phyloP scores from a whole-genome alignment of 2,797 vertebrate species.

The Sebastes matsubarae region DNA sequence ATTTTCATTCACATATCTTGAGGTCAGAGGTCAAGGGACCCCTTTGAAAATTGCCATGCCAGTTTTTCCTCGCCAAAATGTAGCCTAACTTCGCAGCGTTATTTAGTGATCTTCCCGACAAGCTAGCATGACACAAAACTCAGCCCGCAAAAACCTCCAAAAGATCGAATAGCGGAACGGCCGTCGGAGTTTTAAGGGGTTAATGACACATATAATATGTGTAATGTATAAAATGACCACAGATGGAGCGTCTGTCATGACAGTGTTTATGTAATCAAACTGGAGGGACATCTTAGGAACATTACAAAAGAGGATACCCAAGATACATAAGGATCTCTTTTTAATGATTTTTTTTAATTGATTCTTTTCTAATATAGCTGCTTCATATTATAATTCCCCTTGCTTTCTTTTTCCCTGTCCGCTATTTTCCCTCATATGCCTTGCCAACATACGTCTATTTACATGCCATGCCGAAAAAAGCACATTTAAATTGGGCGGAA shows the following conservation, averaged over 20 bases:
- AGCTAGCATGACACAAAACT: too few relatives aligned
- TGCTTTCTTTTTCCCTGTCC: not conserved
- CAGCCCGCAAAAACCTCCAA: too few relatives aligned
- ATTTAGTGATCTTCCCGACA: too few relatives aligned
- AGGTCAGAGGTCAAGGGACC: too few relatives aligned
- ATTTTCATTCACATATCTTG: too few relatives aligned
- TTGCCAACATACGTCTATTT: not conserved
- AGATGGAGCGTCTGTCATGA: not conserved
- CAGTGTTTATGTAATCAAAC: not conserved
- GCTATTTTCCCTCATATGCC: not conserved
- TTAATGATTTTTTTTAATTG: not conserved
- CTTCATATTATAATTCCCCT: not conserved
- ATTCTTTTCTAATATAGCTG: not conserved
- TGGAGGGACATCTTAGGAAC: not conserved
- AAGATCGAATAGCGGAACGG: too few relatives aligned
- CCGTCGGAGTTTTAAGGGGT: not conserved
- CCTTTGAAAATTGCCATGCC: too few relatives aligned
- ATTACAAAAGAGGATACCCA: not conserved
- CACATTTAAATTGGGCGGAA: not conserved
- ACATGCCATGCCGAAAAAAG: not conserved
- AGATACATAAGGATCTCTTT: not conserved
- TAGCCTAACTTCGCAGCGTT: too few relatives aligned
- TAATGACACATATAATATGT: not conserved
- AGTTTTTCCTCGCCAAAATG: too few relatives aligned
- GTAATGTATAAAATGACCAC: not conserved